Conservation (phyloP, 1,140 invertebrate genomes). For the Drosophila pectinifera region DNA sequence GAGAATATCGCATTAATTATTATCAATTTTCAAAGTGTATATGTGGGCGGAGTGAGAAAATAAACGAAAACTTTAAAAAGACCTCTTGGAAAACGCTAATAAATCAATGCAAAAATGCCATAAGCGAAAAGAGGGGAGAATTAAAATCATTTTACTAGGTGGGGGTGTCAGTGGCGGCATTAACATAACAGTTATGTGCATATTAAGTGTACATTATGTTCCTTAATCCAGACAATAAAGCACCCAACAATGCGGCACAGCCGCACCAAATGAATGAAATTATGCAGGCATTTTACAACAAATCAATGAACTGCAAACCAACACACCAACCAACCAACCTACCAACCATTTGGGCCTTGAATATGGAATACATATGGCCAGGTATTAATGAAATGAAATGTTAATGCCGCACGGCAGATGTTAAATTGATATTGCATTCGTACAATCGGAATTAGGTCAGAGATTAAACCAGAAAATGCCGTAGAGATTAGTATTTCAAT, state of each 20-base stretch:
- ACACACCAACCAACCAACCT: background rate
- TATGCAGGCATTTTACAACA: constrained; percentile 47
- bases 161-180: constrained; percentile 16
- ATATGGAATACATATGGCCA: constrained; percentile 8
- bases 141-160: constrained; percentile 22
- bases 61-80: constrained; percentile 29
- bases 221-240: constrained; percentile 69
- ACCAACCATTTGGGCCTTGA: constrained; percentile 18
- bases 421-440: constrained; percentile 6
- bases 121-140: constrained; percentile 14
- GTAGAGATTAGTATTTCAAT: constrained; percentile 35
- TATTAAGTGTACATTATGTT: constrained; percentile 72
- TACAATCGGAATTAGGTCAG: constrained; percentile 34
- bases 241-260: constrained; percentile 33
- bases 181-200: constrained; percentile 61
- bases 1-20: constrained; percentile 56
- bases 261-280: constrained; percentile 48
- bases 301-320: constrained; percentile 42
- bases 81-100: constrained; percentile 57
- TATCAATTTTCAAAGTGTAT: constrained; percentile 28
- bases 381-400: constrained; percentile 38
- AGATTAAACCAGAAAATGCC: constrained; percentile 39
- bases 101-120: constrained; percentile 63
- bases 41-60: background rate
- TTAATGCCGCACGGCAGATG: constrained; percentile 33